Evolutionary conservation across 2,797 vertebrate genomes (phyloP), one percentile per base, ranked within the genome.

Genomic region (Hydrolagus colliei): DNA sequence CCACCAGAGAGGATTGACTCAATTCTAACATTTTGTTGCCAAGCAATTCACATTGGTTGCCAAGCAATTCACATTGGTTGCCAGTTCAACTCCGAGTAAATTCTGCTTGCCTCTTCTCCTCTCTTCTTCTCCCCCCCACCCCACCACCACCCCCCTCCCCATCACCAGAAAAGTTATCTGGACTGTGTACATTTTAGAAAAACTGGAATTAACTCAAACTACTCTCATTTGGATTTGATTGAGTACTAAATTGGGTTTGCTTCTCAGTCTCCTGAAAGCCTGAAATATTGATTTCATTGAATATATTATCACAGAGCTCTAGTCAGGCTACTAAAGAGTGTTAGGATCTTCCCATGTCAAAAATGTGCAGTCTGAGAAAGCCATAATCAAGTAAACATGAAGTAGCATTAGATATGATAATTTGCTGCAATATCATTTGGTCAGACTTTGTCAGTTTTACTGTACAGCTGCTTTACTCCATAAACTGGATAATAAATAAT

Each of bases 401-500:
- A 35, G 13, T 74, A 12, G 27, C 13, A 35, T 14, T 74, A 32
- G 32, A 74, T 71, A 71, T 71, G 68, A 71, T 74, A 6, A 32
- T 35, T 74, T 74, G 27, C 27, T 32, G 22, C 12, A 6, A 73
- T 10, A 1, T 35, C 35, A 14, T 8, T 74, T 74, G 14, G 16
- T 74, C 10, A 73, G 13, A 35, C 73, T n/a, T 22, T 74, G 73
- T 32, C 72, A 27, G 27, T 6, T 72, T 72, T 72, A 32, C 35
- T 4, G 27, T 32, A 74, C 27, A 27, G 35, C 4, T 74, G 14
- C 27, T 74, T 7, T 74, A 7, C 27, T 35, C 13, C 73, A 35
- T 32, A 74, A 74, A 74, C 73, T 74, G 73, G 73, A 74, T 18
- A 72, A 72, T 72, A 72, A 72, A 72, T n/a, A 72, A 72, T 72